phyloP scores from a whole-genome alignment of 2,888 invertebrate species.

The Pristionchus arcanus region DNA sequence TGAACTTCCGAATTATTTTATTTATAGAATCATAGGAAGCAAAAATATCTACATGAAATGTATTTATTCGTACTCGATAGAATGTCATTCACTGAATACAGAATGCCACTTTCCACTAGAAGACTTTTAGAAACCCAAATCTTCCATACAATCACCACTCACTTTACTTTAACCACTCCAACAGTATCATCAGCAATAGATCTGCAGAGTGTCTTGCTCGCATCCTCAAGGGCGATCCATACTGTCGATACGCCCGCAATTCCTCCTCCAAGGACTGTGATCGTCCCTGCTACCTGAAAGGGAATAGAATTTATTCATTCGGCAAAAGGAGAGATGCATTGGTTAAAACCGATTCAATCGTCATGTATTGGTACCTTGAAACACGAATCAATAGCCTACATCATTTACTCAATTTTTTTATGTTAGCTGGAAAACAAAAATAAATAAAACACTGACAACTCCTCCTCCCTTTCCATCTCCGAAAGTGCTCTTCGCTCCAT shows the following conservation, averaged over 20 bases:
- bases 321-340: neutral
- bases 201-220: slow-evolving; percentile 84
- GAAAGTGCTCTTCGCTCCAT: slow-evolving; percentile 82
- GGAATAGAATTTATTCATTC: neutral
- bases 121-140: too few relatives aligned
- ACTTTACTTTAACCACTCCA: slow-evolving; percentile 87
- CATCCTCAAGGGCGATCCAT: slow-evolving; percentile 86
- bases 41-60: too few relatives aligned
- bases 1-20: too few relatives aligned
- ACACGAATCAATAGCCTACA: too few relatives aligned
- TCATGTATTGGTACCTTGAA: neutral
- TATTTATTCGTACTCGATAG: too few relatives aligned
- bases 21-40: too few relatives aligned
- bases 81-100: too few relatives aligned
- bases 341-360: neutral
- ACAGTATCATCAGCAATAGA: slow-evolving; percentile 87
- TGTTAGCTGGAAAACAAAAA: too few relatives aligned
- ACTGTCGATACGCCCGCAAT: slow-evolving; percentile 84
- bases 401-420: too few relatives aligned
- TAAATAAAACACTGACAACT: slow-evolving; percentile 57
- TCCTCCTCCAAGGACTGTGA: slow-evolving; percentile 73
- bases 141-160: slow-evolving; percentile 74
- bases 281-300: slow-evolving; percentile 61
- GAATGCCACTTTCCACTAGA: too few relatives aligned
- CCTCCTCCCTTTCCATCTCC: slow-evolving; percentile 71